Evolutionary conservation across 2,888 invertebrate species (phyloP).

Genomic region (Epirrhoe alternata): DNA sequence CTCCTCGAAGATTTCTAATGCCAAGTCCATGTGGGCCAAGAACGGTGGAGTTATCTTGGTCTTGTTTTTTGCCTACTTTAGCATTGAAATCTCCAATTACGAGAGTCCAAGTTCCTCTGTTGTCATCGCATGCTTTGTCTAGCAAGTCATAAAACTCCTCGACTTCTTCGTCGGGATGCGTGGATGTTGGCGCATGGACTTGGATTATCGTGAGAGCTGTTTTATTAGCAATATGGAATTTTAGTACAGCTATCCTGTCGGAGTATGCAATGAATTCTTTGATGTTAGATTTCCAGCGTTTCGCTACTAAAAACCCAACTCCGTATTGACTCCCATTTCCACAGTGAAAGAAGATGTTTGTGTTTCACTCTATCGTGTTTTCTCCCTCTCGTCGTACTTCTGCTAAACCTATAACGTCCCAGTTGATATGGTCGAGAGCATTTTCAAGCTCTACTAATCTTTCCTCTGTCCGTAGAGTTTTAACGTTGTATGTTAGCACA

Average conservation of each 20-base stretch:
- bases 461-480: background rate
- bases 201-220: too few relatives aligned
- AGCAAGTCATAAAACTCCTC: constrained; percentile 28
- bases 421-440: too few relatives aligned
- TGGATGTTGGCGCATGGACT: too few relatives aligned
- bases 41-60: too few relatives aligned
- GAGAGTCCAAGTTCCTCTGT: constrained; percentile 23
- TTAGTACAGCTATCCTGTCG: too few relatives aligned
- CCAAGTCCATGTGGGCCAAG: too few relatives aligned
- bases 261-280: too few relatives aligned
- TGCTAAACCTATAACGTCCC: background rate
- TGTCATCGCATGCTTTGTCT: constrained; percentile 18
- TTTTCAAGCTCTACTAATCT: background rate
- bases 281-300: background rate
- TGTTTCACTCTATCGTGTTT: background rate
- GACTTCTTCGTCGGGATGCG: too few relatives aligned
- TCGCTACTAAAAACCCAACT: background rate
- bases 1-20: too few relatives aligned
- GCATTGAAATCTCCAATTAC: too few relatives aligned
- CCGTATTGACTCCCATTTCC: background rate
- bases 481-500: background rate
- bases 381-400: background rate
- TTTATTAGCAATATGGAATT: too few relatives aligned
- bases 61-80: too few relatives aligned
- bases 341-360: background rate